A percentile compares a stretch with the other conserved stretches of the same genome.
Evolutionary conservation across 2,113 vertebrate genomes (phyloP).

Genomic region (Pterocles burchelli): DNA sequence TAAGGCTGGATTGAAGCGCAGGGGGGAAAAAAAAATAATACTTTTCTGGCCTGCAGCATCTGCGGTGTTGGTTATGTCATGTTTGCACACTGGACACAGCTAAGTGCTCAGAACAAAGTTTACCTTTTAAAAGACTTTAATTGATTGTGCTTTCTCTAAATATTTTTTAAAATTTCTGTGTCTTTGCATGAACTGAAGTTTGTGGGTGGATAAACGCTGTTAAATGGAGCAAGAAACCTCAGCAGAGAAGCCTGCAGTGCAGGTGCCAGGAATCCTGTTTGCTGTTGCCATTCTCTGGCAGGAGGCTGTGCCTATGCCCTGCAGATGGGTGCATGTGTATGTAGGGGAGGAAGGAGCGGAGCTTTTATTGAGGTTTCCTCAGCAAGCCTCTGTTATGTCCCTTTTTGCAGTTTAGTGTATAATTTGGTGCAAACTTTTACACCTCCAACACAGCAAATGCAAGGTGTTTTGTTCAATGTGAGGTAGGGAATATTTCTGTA

Average conservation of each 20-base stretch:
- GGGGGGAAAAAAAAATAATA: not conserved
- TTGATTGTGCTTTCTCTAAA: not conserved
- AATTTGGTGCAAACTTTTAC: not conserved
- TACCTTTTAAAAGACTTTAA: not conserved
- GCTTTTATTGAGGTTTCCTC: accelerated
- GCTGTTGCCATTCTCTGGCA: not conserved
- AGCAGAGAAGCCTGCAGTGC: not conserved
- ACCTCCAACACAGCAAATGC: not conserved
- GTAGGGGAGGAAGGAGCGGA: not conserved
- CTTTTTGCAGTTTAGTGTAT: not conserved
- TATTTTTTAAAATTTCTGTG: not conserved
- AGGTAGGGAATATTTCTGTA: not conserved
- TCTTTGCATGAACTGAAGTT: not conserved
- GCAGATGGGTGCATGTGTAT: accelerated
- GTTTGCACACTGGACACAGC: not conserved
- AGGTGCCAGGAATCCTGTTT: not conserved
- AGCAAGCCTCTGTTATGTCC: not conserved
- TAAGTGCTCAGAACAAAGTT: not conserved
- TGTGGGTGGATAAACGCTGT: not conserved
- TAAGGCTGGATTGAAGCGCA: not conserved
- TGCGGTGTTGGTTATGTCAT: not conserved
- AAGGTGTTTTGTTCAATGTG: not conserved
- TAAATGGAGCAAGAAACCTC: not conserved
- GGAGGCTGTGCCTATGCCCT: not conserved
- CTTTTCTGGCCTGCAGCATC: not conserved